phyloP scores from a whole-genome alignment of 2,797 vertebrate genomes.

The Danionella dracula region DNA sequence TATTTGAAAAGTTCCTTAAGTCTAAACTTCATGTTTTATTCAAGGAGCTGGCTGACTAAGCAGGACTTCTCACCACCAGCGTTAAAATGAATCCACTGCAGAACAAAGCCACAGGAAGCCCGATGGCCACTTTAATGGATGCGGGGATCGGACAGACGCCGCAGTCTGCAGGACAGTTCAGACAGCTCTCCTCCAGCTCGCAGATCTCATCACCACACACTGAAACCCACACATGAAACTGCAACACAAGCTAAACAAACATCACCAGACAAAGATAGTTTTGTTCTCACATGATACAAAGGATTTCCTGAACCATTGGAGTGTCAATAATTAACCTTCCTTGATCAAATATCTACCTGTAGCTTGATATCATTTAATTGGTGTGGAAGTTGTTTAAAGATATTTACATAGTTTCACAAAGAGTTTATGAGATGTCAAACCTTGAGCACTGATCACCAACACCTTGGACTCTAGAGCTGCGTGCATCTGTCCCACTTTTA shows the following conservation, averaged over 20 bases:
- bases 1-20: no score
- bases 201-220: constrained; percentile 71
- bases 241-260: background rate
- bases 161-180: constrained; percentile 74
- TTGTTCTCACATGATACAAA: no score
- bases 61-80: constrained; percentile 62
- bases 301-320: background rate
- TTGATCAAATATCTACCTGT: background rate
- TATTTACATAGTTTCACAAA: no score
- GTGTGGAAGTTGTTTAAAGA: background rate
- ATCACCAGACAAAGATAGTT: background rate
- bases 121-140: constrained; percentile 67
- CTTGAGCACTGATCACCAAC: constrained; percentile 68
- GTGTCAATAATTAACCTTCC: background rate
- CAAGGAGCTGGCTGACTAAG: background rate
- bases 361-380: background rate
- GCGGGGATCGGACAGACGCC: constrained; percentile 72
- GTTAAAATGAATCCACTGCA: constrained; percentile 71
- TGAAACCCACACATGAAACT: constrained; percentile 32
- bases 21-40: no score
- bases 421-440: constrained; percentile 49
- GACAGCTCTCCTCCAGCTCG: constrained; percentile 67
- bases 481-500: constrained; percentile 72
- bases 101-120: constrained; percentile 67
- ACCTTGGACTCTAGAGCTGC: constrained; percentile 72